Evolutionary conservation across 2,888 invertebrate genomes (phyloP), one percentile per base, ranked within the genome.

Genomic region (Aromia moschata): DNA sequence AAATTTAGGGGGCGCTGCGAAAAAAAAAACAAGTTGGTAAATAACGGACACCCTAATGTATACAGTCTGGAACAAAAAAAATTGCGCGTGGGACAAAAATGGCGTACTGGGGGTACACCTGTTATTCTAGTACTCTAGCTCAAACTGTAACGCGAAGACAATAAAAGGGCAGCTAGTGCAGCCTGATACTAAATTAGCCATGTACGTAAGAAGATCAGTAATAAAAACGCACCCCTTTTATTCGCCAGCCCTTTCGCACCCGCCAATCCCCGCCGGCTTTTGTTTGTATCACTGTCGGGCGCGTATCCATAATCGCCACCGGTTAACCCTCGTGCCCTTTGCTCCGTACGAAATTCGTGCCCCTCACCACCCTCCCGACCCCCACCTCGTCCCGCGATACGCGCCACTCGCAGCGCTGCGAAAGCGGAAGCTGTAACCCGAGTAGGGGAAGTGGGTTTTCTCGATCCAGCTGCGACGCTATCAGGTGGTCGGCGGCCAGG

Each of bases 401-500:
- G 16, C 41, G 36, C 44, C 36, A 33, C 37, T 55, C 17, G 30
- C 36, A 47, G 47, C 17, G 30, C 36, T 43, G 47, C 47, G 38
- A 51, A 31, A 64, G 51, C 66, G 68, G 68, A 68, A 68, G 64
- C 64, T 58, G 68, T 53, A 59, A 67, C 60, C 58, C 58, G 40
- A 67, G 58, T 51, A 49, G 56, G 46, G 65, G 66, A 62, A 66
- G 64, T 57, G 66, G 64, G 61, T 49, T 63, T 67, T 57, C 60
- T 64, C 31, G 43, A 52, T 56, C 60, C 70, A 67, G 70, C 70
- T 70, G 70, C 58, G 67, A 65, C 57, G 68, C 69, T 65, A 72
- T 72, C 72, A 71, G 72, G 72, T 72, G 72, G 71, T 71, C 68
- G 69, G 33, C 63, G 59, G 63, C 68, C 70, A 70, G 70, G 70